Conservation (phyloP, 2,888 invertebrate species). For the Limnephilus rhombicus region DNA sequence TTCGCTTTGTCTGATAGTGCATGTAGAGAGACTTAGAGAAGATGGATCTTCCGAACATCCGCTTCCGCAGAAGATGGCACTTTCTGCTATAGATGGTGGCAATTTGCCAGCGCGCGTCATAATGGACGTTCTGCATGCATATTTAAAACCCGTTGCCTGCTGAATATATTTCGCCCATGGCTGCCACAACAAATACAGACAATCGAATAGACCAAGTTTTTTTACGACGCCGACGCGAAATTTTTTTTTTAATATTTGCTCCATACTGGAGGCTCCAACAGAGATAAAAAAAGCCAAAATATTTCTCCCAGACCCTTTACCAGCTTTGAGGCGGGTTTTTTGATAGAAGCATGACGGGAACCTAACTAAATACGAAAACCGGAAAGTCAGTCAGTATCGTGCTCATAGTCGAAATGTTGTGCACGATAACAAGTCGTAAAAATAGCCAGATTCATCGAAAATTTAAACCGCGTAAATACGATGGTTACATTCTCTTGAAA, state of each 20-base stretch:
- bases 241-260: neutral
- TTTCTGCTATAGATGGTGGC: neutral
- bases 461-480: neutral
- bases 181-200: neutral
- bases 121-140: neutral
- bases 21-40: neutral
- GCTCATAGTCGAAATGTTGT: neutral
- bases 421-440: neutral
- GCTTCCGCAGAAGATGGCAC: neutral
- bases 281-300: neutral
- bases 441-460: neutral
- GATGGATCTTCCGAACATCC: neutral
- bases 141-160: neutral
- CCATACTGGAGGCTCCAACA: neutral
- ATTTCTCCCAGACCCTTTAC: neutral
- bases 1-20: neutral
- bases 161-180: neutral
- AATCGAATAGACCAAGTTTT: neutral
- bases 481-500: neutral
- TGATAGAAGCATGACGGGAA: neutral
- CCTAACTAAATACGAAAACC: neutral
- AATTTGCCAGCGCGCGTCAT: neutral
- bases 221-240: neutral
- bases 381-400: no score
- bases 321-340: neutral